Evolutionary conservation across 2,888 invertebrate species (phyloP).

Genomic region (Drosophila monieri): DNA sequence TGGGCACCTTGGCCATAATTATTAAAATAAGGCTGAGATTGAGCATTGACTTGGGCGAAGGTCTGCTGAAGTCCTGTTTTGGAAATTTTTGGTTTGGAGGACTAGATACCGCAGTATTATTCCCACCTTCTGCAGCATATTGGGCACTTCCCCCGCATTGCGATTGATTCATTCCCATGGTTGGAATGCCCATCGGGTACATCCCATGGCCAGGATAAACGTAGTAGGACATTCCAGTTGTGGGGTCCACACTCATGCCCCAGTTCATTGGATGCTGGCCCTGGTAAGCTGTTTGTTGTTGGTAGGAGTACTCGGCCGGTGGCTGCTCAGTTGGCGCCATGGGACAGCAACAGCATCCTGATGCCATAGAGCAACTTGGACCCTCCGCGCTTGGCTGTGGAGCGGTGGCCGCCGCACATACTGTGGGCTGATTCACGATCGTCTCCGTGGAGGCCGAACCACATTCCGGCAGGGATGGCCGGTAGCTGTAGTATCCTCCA

Average conservation of each 20-base stretch:
- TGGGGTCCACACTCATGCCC: slow-evolving; percentile 11
- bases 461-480: not conserved
- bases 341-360: not conserved
- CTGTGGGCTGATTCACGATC: slow-evolving; percentile 9
- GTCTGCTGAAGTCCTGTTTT: slow-evolving; percentile 9
- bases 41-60: not conserved
- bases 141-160: slow-evolving; percentile 6
- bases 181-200: not conserved
- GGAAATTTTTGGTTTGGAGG: not conserved
- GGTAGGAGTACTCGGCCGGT: not conserved
- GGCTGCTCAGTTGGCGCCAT: not conserved
- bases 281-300: not conserved
- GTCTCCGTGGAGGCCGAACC: slow-evolving; percentile 12
- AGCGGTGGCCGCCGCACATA: not conserved
- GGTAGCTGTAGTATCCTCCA: slow-evolving; percentile 2
- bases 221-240: slow-evolving; percentile 8
- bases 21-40: not conserved
- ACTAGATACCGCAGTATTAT: not conserved
- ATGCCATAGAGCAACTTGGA: not conserved
- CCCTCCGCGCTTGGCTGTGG: not conserved
- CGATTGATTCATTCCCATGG: slow-evolving; percentile 5
- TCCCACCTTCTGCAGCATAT: not conserved
- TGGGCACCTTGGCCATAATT: not conserved
- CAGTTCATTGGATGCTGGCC: not conserved
- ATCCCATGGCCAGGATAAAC: not conserved